These are phyloP conservation scores for Diprion similis DNA, from an alignment of 1,140 invertebrate species.

Conservation along the genomic window DNA sequence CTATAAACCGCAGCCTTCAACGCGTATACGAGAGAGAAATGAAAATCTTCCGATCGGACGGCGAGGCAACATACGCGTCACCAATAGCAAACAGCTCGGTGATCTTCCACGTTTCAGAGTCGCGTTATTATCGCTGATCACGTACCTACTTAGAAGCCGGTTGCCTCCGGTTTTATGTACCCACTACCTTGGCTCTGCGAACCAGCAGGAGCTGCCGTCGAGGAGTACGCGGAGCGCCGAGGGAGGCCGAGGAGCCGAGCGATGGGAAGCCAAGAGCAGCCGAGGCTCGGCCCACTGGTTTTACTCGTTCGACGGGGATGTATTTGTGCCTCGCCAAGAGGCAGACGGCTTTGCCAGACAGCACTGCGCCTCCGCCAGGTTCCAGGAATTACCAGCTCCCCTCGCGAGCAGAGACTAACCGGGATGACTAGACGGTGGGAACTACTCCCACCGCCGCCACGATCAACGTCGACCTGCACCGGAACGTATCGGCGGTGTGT, in stretches of 20 bases:
- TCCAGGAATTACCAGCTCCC: conserved; percentile 45
- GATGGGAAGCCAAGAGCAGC: background rate
- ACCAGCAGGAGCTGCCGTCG: conserved; percentile 3
- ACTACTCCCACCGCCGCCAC: conserved; percentile 39
- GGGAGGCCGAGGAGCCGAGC: conserved; percentile 10
- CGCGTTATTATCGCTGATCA: conserved; percentile 61
- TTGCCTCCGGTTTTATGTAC: conserved; percentile 31
- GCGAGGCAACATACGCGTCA: background rate
- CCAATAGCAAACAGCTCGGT: conserved; percentile 10
- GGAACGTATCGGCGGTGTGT: conserved; percentile 1
- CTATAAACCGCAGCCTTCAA: background rate
- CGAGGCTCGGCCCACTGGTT: conserved; percentile 27
- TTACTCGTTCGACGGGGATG: conserved; percentile 32
- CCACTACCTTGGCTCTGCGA: background rate
- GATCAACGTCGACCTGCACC: conserved; percentile 1
- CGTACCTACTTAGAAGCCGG: conserved; percentile 60
- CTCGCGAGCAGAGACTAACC: conserved; percentile 9
- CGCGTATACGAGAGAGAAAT: conserved; percentile 3
- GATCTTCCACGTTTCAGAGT: conserved; percentile 41
- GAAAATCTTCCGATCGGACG: background rate
- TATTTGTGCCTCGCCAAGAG: conserved; percentile 40
- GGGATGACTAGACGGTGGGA: conserved; percentile 58
- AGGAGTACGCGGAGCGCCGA: conserved; percentile 9
- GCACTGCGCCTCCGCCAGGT: conserved; percentile 56
- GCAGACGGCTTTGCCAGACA: conserved; percentile 55